Base-by-base conservation (phyloP, 1,140 invertebrate species). In the Drosophila aff. region DNA sequence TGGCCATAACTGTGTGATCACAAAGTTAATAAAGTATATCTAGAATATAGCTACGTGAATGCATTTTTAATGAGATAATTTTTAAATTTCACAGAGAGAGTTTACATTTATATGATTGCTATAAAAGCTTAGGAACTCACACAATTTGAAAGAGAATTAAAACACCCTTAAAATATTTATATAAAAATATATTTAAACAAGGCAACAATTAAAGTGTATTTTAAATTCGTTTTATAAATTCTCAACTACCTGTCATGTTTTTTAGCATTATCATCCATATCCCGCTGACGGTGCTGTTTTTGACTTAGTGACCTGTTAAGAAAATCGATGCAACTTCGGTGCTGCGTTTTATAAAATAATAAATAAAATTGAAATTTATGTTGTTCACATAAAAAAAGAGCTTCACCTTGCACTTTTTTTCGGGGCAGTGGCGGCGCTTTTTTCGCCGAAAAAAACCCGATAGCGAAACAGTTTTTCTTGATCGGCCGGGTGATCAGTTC, bases 381-480 rank as follows among this genome's bases (percentile, higher is more conserved):
- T 55, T 71, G 62, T 62, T 79, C 55, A 40, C 55, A 40, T 26
- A 55, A 55, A 55, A 55, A 55, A 49, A 77, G 38, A 71, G 83
- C 84, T 81, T 76, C 63, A 65, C 85, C 81, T 83, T 84, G 84
- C 84, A 89, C 81, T 23, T 79, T 55, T 87, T 87, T 85, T 64
- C 38, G 44, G 28, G 53, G 28, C 61, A 60, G 47, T 21, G 16
- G 23, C 41, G 23, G 23, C 41, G 31, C 28, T 53, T 53, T 53
- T 62, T 58, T 61, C n/a, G 74, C 43, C 38, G 46, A 23, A 67
- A 68, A 66, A 71, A 67, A 44, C 67, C 21, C 53, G 41, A 61
- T 43, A 55, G 65, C 38, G 55, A 58, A 60, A 62, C 59, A 64
- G 55, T 74, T 46, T 77, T 61, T 79, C 41, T 61, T 38, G 67